phyloP scores from a whole-genome alignment of 2,888 invertebrate genomes.

The Cantharis nigra region DNA sequence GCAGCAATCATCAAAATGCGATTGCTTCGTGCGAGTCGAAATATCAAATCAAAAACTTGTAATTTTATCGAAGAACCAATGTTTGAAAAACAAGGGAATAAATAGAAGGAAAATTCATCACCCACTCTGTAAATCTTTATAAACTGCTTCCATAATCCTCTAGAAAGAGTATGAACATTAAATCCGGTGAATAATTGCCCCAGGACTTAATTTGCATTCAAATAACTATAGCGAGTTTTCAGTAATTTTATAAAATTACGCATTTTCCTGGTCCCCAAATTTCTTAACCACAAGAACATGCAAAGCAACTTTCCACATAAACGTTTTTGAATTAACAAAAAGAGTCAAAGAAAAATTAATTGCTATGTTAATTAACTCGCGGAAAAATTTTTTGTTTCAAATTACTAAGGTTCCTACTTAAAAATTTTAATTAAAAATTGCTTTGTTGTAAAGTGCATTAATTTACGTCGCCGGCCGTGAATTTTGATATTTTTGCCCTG shows the following conservation, averaged over 20 bases:
- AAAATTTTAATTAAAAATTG: not conserved
- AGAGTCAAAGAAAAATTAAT: conserved; percentile 11
- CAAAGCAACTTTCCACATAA: not conserved
- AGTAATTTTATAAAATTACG: conserved; percentile 31
- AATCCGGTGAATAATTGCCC: conserved; percentile 42
- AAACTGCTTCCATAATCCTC: conserved; percentile 39
- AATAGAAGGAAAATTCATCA: conserved; percentile 27
- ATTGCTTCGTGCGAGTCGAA: not conserved
- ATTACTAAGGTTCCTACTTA: not conserved
- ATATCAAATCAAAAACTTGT: not conserved
- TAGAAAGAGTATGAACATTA: conserved; percentile 40
- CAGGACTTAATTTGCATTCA: conserved; percentile 41
- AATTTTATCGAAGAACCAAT: not conserved
- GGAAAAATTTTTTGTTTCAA: not conserved
- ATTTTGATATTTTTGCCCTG: not conserved
- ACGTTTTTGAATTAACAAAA: conserved; percentile 17
- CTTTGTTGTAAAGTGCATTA: not conserved
- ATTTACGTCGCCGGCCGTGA: not conserved
- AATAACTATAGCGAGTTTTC: conserved; percentile 37
- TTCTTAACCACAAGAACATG: conserved; percentile 7
- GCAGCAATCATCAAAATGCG: not conserved
- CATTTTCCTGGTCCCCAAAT: conserved; percentile 18
- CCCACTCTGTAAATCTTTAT: conserved; percentile 36
- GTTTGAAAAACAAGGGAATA: conserved; percentile 14
- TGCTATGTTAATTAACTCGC: conserved; percentile 1